These are phyloP conservation scores for Lepidurus couesii DNA, from an alignment of 1,140 invertebrate species.

Conservation along the genomic window DNA sequence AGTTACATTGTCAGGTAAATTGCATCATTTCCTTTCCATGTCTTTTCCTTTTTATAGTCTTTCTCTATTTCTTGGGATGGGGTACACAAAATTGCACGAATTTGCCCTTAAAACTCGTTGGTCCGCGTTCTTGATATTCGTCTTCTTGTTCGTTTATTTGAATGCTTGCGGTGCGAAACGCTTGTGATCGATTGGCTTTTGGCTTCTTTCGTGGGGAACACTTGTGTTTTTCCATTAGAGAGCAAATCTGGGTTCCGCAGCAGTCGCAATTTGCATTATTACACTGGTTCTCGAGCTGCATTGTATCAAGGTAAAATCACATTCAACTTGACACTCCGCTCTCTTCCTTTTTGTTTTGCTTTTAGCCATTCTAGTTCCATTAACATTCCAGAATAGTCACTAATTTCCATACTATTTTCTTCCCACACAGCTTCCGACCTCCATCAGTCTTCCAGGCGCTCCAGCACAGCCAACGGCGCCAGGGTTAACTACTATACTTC, in stretches of 20 bases:
- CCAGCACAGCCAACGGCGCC: background rate
- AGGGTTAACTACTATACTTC: background rate
- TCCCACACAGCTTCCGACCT: background rate
- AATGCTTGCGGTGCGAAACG: conserved; percentile 7
- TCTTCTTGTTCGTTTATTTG: conserved; percentile 18
- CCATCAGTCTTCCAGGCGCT: conserved; percentile 12
- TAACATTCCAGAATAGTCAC: too few species aligned
- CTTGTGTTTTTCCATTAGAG: conserved; percentile 19
- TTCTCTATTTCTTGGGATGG: background rate
- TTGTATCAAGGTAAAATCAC: conserved; percentile 9
- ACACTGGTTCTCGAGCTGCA: conserved; percentile 3
- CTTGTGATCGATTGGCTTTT: conserved; percentile 22
- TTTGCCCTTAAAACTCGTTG: background rate
- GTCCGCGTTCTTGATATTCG: background rate
- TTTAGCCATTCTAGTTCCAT: too few species aligned
- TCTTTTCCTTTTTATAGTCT: background rate
- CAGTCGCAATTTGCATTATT: conserved; percentile 22
- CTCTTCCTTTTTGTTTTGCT: background rate
- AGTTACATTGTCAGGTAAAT: background rate
- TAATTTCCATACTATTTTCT: background rate
- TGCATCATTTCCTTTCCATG: background rate
- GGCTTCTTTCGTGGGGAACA: conserved; percentile 8
- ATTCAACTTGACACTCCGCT: conserved; percentile 1
- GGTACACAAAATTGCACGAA: background rate
- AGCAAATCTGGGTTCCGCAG: conserved; percentile 17